Base-by-base conservation (phyloP, 2,888 invertebrate genomes). In the Syrphus vitripennis region DNA sequence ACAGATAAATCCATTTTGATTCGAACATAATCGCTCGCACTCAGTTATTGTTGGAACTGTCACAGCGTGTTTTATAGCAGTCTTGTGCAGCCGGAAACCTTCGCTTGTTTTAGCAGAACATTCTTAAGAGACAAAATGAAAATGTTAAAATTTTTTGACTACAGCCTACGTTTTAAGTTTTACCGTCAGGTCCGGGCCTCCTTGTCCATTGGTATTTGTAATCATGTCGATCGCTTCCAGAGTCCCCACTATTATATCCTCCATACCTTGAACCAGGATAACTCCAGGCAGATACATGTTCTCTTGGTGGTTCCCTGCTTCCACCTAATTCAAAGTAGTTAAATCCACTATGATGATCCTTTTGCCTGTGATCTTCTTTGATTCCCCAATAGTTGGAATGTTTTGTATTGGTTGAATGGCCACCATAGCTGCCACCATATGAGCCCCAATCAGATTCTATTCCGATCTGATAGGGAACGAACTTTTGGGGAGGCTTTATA, bases 41-140 rank as follows among this genome's bases (percentile, higher is more conserved):
- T 96, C 96, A 19, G 96, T 95, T 12, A 97, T 94, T 16, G 95
- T 95, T 1, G 94, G 94, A 1, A 95, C 95, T 2, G 94, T 92
- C 53, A 94, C 93, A 0, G 95, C 94, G 74, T 95, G 94, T 70
- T 95, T 94, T 1, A 97, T 94, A 4, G 95, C 94, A 0, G 94
- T 94, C 83, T 95, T 94, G 40, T 95, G 94, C 24, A 97, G 90
- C 2, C 96, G 94, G 93, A 97, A 96, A 0, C 97, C 97, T 5
- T 96, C 95, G 2, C 95, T 94, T 1, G 95, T 94, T 88, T 96
- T 94, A 0, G 96, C 94, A 0, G 96, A 96, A 89, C 97, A 97
- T 89, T 96, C 96, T 95, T 90, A 0, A 90, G 7, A 34, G 42
- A 9, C 57, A 16, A 19, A 34, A 40, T 7, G 3, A 21, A 19